Percentiles rank a stretch among this genome's conserved stretches.
Evolutionary conservation across 2,888 invertebrate species (phyloP).

Genomic region (Neocrepidodera transversa): DNA sequence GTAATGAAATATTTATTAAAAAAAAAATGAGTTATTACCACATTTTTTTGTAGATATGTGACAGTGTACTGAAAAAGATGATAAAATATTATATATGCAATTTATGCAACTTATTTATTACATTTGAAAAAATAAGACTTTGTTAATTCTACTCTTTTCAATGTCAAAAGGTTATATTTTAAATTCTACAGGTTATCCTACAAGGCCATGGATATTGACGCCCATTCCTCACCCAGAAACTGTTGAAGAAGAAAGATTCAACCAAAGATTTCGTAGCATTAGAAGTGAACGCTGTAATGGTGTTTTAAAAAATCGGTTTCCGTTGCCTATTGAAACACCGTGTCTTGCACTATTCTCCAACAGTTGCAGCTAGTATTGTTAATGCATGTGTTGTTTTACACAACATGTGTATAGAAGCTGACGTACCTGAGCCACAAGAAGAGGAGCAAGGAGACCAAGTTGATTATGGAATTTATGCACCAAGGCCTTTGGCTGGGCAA

Average conservation of each 20-base stretch:
- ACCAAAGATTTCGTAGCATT: neutral
- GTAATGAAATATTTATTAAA: neutral
- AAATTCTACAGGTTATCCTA: neutral
- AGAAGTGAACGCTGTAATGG: conserved; percentile 27
- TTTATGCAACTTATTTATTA: too few relatives aligned
- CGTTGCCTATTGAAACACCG: conserved; percentile 20
- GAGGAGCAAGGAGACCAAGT: neutral
- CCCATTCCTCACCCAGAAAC: neutral
- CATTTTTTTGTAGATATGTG: too few relatives aligned
- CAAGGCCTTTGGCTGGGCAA: too few relatives aligned
- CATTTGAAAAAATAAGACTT: too few relatives aligned
- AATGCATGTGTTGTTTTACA: conserved; percentile 22
- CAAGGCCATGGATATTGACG: neutral
- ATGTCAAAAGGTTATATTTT: too few relatives aligned
- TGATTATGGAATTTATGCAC: too few relatives aligned
- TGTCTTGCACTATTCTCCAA: conserved; percentile 22
- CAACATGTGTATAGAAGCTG: conserved; percentile 16
- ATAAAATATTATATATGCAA: neutral
- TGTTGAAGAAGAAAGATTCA: neutral
- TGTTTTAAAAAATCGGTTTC: conserved; percentile 17
- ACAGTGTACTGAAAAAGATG: neutral
- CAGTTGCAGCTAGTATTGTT: conserved; percentile 9
- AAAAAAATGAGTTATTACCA: too few relatives aligned
- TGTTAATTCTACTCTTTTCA: too few relatives aligned
- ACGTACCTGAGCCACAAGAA: conserved; percentile 5